phyloP scores from a whole-genome alignment of 2,888 invertebrate species.

The Opisthograptis luteolata region DNA sequence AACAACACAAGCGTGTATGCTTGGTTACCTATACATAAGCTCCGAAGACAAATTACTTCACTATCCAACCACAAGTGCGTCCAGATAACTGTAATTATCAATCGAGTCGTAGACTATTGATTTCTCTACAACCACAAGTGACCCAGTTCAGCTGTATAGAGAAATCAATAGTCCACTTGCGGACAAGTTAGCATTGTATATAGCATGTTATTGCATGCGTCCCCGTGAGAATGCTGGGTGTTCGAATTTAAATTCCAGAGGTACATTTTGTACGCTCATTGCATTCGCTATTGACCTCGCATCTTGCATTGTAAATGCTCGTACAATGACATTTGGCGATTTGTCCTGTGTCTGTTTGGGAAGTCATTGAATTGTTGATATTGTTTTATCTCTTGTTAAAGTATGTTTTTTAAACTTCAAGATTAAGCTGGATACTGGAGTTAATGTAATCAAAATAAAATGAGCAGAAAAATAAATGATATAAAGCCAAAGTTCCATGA shows the following conservation, averaged over 20 bases:
- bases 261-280: slow-evolving; percentile 37
- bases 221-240: slow-evolving; percentile 46
- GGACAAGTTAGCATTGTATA: slow-evolving; percentile 26
- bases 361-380: too few species aligned
- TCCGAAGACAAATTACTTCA: neutral
- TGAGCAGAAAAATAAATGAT: too few species aligned
- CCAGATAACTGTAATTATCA: slow-evolving; percentile 4
- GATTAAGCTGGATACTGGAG: too few species aligned
- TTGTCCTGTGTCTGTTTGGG: neutral
- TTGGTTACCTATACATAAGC: neutral
- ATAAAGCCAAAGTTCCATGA: too few species aligned
- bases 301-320: neutral
- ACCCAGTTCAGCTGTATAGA: slow-evolving; percentile 17
- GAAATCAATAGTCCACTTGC: slow-evolving; percentile 33
- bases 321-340: neutral
- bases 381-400: too few species aligned
- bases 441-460: too few species aligned
- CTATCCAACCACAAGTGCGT: neutral
- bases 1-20: too few species aligned
- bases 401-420: too few species aligned
- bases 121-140: slow-evolving; percentile 13
- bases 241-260: slow-evolving; percentile 46
- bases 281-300: slow-evolving; percentile 31
- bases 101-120: slow-evolving; percentile 7
- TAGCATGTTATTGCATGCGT: slow-evolving; percentile 32